phyloP scores from a whole-genome alignment of 2,797 vertebrate species.

The Lithobates sylvaticus region DNA sequence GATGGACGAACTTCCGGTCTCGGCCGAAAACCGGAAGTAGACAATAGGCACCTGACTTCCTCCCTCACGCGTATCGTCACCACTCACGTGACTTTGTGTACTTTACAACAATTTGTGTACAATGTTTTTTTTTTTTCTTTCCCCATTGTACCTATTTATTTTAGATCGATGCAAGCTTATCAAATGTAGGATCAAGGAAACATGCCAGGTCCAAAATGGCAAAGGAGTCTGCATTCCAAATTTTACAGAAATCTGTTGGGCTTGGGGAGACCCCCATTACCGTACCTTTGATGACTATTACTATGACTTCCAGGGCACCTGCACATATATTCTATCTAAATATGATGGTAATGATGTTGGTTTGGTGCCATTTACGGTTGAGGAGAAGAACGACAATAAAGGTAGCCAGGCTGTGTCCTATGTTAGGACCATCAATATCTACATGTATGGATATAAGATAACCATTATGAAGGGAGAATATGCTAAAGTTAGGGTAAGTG shows the following conservation, averaged over 20 bases:
- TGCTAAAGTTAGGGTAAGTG: constrained; percentile 75
- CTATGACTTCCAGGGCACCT: constrained; percentile 81
- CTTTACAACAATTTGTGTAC: not conserved
- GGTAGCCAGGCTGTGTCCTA: constrained; percentile 66
- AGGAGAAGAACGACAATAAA: constrained; percentile 37
- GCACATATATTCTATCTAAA: constrained; percentile 74
- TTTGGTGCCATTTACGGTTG: constrained; percentile 11
- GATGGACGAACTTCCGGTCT: too few species aligned
- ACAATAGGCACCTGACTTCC: too few species aligned
- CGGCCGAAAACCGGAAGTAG: too few species aligned
- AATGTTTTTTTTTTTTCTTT: too few species aligned
- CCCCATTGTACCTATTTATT: too few species aligned
- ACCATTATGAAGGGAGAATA: constrained; percentile 71
- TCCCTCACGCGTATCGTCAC: too few species aligned
- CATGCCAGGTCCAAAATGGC: constrained; percentile 63
- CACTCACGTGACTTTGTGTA: too few species aligned
- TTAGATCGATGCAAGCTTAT: constrained; percentile 62
- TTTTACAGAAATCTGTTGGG: constrained; percentile 71
- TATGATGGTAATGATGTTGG: constrained; percentile 26
- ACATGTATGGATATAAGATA: constrained; percentile 67
- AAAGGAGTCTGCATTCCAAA: constrained; percentile 62
- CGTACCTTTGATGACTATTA: constrained; percentile 76
- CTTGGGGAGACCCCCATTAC: constrained; percentile 78
- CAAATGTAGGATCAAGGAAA: constrained; percentile 67
- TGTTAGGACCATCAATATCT: constrained; percentile 68